A percentile compares a stretch with the other conserved stretches of the same genome.
These are phyloP conservation scores for Halcyon leucocephala DNA, from an alignment of 2,797 vertebrate genomes.

Conservation along the genomic window DNA sequence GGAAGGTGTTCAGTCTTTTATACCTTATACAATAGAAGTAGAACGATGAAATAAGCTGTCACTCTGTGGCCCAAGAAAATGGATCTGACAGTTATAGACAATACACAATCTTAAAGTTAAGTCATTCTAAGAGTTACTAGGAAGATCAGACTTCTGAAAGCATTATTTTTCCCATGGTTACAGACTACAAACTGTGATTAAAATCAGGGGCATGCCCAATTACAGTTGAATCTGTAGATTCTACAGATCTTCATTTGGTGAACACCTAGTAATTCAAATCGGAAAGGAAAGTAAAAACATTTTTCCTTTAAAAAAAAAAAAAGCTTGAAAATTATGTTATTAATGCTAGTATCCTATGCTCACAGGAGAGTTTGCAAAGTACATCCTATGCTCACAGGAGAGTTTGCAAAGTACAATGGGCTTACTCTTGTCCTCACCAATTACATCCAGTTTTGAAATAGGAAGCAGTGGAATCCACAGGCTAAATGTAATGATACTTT, in stretches of 20 bases:
- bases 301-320: not conserved
- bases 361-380: not conserved
- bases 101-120: not conserved
- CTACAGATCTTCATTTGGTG: not conserved
- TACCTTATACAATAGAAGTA: not conserved
- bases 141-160: not conserved
- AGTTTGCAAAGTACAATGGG: not conserved
- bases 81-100: not conserved
- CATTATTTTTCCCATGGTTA: not conserved
- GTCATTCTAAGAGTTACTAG: not conserved
- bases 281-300: not conserved
- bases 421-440: not conserved
- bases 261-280: not conserved
- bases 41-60: not conserved
- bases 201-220: not conserved
- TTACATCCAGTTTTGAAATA: not conserved
- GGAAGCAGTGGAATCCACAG: not conserved
- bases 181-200: not conserved
- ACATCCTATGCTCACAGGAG: not conserved
- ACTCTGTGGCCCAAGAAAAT: not conserved
- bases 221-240: not conserved
- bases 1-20: not conserved
- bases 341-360: not conserved
- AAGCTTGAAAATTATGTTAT: not conserved
- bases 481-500: not conserved